Evolutionary conservation across 2,888 invertebrate genomes (phyloP).

Genomic region (Plemyria rubiginata): DNA sequence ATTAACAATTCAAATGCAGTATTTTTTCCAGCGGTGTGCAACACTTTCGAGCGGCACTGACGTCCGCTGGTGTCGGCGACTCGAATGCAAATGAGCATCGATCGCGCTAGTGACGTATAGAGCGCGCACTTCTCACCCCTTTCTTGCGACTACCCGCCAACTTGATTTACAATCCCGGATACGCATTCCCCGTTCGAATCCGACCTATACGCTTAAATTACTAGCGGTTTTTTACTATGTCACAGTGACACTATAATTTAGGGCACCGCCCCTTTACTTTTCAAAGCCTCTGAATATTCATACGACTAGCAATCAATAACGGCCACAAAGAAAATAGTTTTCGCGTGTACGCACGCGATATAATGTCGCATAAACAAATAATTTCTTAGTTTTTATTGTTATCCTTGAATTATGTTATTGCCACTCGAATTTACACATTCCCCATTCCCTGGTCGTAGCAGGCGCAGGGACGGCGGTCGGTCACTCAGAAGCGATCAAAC

Average conservation of each 20-base stretch:
- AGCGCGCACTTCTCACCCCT: constrained; percentile 81
- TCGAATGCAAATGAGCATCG: constrained; percentile 82
- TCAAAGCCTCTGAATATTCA: constrained; percentile 83
- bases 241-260: constrained; percentile 83
- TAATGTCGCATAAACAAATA: constrained; percentile 83
- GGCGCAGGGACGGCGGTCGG: constrained; percentile 19
- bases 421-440: constrained; percentile 64
- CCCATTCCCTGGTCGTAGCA: constrained; percentile 45
- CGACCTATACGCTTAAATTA: constrained; percentile 73
- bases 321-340: constrained; percentile 80
- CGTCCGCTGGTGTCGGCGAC: constrained; percentile 75
- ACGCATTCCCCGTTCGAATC: constrained; percentile 73
- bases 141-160: constrained; percentile 81
- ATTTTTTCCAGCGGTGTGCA: constrained; percentile 72
- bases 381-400: constrained; percentile 78
- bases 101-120: constrained; percentile 77
- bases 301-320: constrained; percentile 83
- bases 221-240: constrained; percentile 77
- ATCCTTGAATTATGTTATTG: constrained; percentile 68
- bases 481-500: constrained; percentile 64
- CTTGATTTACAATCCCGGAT: constrained; percentile 82
- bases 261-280: constrained; percentile 80
- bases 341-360: constrained; percentile 83
- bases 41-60: constrained; percentile 81
- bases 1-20: constrained; percentile 81